Evolutionary conservation across 2,888 invertebrate genomes (phyloP), one percentile per base, ranked within the genome.

Genomic region (Watsonalla binaria): DNA sequence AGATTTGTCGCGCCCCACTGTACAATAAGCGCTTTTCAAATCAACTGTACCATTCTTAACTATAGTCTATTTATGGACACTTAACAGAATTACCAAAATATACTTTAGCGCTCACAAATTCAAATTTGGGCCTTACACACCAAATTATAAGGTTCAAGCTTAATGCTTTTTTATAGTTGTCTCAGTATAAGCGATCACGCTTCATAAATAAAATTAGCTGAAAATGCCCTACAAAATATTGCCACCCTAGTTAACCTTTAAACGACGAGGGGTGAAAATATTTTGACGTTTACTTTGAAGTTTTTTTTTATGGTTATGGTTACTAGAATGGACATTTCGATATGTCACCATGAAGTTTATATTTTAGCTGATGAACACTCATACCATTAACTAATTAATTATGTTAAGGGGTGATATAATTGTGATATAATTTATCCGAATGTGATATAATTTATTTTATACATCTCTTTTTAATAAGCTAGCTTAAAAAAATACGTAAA

Each of bases 141-240:
- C 33, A 5, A 4, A 0, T 6, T 7, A 6, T 61, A 66, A 47
- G 45, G 47, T 50, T 47, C 11, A 56, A 46, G 53, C 49, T 2
- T 9, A 1, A 37, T 9, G 0, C 6, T 37, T 6, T 4, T 37
- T 37, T 8, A 37, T 37, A 37, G 6, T 6, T 37, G 37, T 8
- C 76, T 72, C 72, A 67, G 70, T 75, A 75, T 66, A 61, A 81
- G 75, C 60, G 72, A 80, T 82, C 82, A 89, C 82, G 89, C 79
- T 69, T 74, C 88, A 88, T 90, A 90, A 90, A 90, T 90, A 82
- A 84, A 88, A 88, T 88, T 89, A 80, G 70, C 67, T 61, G 69
- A 76, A 49, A 76, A 74, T 83, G 80, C 70, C 68, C 75, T 76
- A 82, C 79, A 80, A 52, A 45, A 81, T 72, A 78, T 62, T 69